Base-by-base conservation (phyloP, 53 echinoderm and acorn worm species). In the Holothuria leucospilota region DNA sequence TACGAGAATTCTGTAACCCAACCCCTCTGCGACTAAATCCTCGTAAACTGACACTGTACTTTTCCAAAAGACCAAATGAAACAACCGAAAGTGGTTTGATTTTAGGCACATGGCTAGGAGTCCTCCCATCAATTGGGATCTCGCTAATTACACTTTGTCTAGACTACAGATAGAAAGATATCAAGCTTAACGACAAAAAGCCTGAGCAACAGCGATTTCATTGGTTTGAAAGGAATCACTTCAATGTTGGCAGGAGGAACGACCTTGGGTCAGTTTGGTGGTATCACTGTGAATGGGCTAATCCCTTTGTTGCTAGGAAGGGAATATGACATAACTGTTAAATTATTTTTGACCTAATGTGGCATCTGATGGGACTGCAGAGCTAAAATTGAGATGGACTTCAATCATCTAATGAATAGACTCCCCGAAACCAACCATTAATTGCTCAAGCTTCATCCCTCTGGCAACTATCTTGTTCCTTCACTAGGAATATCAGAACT, bases 201-300 rank as follows among this genome's bases (percentile, higher is more conserved):
- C 75, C 75, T 25, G 75, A 52, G 75, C 75, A 75, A 75, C 75
- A 75, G 24, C 25, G 53, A 52, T 75, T 75, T 75, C 75, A 75
- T 75, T 75, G 75, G 75, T 52, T 46, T 75, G 34, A 52, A 52
- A 51, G 75, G 75, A 52, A 49, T 21, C 25, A 12, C 24, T 21
- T 20, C 10, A 10, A 49, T 23, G 26, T 25, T 11, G 26, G 23
- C 75, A 49, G 26, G 20, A 27, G 28, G 15, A 75, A 23, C 52
- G 75, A 75, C 75, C 75, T 75, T 75, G 75, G 75, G 75, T 75
- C 75, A 75, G 49, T 52, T 51, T 23, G 14, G 75, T 75, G 53
- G 49, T 53, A 25, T 40, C 49, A 52, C 53, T 42, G 14, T 11
- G 4, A 25, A 46, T 24, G 53, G 25, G 49, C 49, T 75, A 23